Evolutionary conservation across 2,797 vertebrate species (phyloP), one percentile per base, ranked within the genome.

Genomic region (Enoplosus armatus): DNA sequence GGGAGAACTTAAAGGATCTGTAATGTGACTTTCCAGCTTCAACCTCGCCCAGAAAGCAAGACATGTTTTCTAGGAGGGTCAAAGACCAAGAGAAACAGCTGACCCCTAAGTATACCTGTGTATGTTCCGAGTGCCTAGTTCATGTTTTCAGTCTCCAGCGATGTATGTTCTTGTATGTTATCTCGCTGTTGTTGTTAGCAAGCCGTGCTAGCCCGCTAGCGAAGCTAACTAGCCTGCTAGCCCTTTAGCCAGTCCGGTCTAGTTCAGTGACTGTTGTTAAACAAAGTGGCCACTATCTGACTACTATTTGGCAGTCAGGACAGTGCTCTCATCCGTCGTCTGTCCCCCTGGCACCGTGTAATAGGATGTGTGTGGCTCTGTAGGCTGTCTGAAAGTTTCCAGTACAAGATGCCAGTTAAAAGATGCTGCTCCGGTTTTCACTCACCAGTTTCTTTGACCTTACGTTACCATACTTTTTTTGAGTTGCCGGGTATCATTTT

Each of bases 61-160:
- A 94, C 72, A 96, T 96, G 96, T 96, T 95, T 88, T 94, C 93
- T 84, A 92, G 91, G 84, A 93, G 92, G 81, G 84, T 77, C 85
- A 96, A 95, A 87, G 92, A 94, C 67, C 90, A 77, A 77, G 94
- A 85, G 72, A 91, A 91, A 60, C 91, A 78, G 29, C 90, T 93
- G 86, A 95, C 92, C 76, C 92, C 94, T 47, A 96, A 96, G 91
- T 96, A 96, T 84, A 91, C 93, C 26, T 91, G 90, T 87, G 94
- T 95, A 94, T 77, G 95, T 95, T 75, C 6, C 8, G 7, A 31
- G 24, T 73, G 50, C 51, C 53, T 68, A n/a, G 8, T 75, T 74
- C 50, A 51, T 50, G 69, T 66, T 65, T 50, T 56, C 22, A 8
- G 24, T 60, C n/a, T 69, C 31, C 39, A 8, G 29, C 54, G 10